These are phyloP conservation scores for Omphaloscelis lunosa DNA, from an alignment of 2,888 invertebrate species.

Conservation along the genomic window DNA sequence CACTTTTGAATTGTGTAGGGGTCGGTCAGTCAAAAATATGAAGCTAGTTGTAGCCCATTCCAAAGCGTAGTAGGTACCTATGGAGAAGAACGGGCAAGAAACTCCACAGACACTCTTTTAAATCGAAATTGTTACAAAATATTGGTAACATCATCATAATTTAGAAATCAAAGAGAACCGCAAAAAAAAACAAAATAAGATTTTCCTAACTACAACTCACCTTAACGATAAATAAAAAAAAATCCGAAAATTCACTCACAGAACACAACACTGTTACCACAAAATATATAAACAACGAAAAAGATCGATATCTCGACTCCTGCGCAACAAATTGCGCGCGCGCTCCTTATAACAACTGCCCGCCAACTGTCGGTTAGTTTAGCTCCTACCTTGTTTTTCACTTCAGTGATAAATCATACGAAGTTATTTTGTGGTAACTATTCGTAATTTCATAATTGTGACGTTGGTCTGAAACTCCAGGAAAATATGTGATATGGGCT, in stretches of 20 bases:
- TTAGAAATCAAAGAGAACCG: not conserved
- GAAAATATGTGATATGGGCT: not conserved
- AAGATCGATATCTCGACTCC: conserved; percentile 48
- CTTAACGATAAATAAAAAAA: conserved; percentile 13
- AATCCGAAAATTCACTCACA: conserved; percentile 47
- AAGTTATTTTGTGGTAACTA: conserved; percentile 16
- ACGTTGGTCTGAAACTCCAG: conserved; percentile 30
- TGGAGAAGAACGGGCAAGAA: too few relatives aligned
- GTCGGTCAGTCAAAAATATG: too few relatives aligned
- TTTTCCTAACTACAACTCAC: conserved; percentile 24
- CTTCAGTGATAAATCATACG: conserved; percentile 27
- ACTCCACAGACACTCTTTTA: too few relatives aligned
- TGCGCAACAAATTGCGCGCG: conserved; percentile 55
- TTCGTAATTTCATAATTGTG: conserved; percentile 11
- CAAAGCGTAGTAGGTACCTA: too few relatives aligned
- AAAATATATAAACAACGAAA: conserved; percentile 18
- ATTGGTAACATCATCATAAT: too few relatives aligned
- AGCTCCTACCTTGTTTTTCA: conserved; percentile 13
- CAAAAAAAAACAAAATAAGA: not conserved
- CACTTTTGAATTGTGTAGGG: too few relatives aligned
- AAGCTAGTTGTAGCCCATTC: too few relatives aligned
- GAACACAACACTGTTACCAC: conserved; percentile 43
- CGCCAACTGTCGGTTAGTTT: conserved; percentile 44
- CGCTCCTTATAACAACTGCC: conserved; percentile 40
- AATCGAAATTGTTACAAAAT: too few relatives aligned